These are phyloP conservation scores for Pituophis catenifer DNA, from an alignment of 2,113 vertebrate genomes.

Conservation along the genomic window DNA sequence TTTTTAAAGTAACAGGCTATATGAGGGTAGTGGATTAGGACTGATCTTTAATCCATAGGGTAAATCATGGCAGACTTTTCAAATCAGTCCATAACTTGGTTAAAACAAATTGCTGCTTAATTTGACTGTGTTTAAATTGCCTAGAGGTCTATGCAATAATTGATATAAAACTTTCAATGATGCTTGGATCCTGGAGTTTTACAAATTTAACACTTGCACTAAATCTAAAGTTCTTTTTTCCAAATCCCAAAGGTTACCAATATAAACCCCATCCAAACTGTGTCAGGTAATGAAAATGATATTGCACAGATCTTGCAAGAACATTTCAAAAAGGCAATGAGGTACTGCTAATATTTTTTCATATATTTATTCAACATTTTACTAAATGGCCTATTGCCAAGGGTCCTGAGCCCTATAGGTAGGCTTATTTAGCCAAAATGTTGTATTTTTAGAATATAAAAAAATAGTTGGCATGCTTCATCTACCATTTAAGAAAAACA, in stretches of 20 bases:
- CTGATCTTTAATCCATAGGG: background rate
- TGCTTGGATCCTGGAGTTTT: background rate
- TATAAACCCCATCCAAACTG: background rate
- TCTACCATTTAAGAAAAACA: background rate
- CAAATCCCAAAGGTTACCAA: accelerated
- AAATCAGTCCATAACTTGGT: background rate
- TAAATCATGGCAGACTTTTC: background rate
- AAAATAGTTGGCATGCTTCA: background rate
- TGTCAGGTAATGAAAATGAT: background rate
- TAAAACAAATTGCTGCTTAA: background rate
- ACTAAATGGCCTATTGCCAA: background rate
- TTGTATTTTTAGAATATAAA: background rate
- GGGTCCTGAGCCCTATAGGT: background rate
- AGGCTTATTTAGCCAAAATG: background rate
- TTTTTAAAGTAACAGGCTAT: background rate
- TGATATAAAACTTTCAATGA: background rate
- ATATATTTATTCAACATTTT: background rate
- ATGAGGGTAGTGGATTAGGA: background rate
- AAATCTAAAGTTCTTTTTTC: slow-evolving; percentile 8
- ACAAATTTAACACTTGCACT: background rate
- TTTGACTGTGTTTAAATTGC: background rate
- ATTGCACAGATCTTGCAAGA: background rate
- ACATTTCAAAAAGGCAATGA: background rate
- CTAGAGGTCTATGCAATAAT: background rate
- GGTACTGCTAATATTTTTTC: background rate